phyloP scores from a whole-genome alignment of 1,140 invertebrate species.

The Drosophila busckii region DNA sequence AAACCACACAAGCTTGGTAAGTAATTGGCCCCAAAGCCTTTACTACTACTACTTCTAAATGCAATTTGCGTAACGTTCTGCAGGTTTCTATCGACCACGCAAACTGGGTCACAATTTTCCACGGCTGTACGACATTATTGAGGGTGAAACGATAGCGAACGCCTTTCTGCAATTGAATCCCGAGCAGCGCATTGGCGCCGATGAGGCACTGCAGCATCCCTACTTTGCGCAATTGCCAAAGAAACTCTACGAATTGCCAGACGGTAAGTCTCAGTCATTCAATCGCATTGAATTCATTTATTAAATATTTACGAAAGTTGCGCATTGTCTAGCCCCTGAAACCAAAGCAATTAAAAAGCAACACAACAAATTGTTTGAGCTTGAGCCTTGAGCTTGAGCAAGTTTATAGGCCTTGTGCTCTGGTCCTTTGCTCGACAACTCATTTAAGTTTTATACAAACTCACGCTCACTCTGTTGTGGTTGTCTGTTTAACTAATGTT shows the following conservation, averaged over 20 bases:
- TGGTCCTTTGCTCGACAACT: slow-evolving; percentile 31
- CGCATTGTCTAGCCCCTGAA: slow-evolving; percentile 15
- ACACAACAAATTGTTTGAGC: slow-evolving; percentile 35
- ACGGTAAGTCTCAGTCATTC: slow-evolving; percentile 83
- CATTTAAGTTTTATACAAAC: slow-evolving; percentile 62
- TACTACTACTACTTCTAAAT: too few relatives aligned
- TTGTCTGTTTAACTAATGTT: slow-evolving; percentile 36
- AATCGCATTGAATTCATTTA: slow-evolving; percentile 34
- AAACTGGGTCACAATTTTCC: slow-evolving; percentile 92
- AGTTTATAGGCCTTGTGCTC: neutral
- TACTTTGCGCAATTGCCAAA: slow-evolving; percentile 94
- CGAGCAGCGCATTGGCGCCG: slow-evolving; percentile 90
- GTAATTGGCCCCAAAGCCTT: slow-evolving; percentile 65
- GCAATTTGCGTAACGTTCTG: slow-evolving; percentile 18
- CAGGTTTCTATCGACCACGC: slow-evolving; percentile 86
- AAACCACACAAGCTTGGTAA: slow-evolving; percentile 87
- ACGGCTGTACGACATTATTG: slow-evolving; percentile 90
- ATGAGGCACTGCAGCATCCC: slow-evolving; percentile 91
- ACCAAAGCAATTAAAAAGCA: slow-evolving; percentile 62
- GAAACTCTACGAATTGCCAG: slow-evolving; percentile 93
- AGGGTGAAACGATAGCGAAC: slow-evolving; percentile 92
- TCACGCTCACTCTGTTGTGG: neutral
- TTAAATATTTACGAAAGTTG: slow-evolving; percentile 48
- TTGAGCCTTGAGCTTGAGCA: slow-evolving; percentile 4
- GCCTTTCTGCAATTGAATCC: slow-evolving; percentile 94